phyloP scores from a whole-genome alignment of 2,888 invertebrate species.

The Gasteruption jaculator region DNA sequence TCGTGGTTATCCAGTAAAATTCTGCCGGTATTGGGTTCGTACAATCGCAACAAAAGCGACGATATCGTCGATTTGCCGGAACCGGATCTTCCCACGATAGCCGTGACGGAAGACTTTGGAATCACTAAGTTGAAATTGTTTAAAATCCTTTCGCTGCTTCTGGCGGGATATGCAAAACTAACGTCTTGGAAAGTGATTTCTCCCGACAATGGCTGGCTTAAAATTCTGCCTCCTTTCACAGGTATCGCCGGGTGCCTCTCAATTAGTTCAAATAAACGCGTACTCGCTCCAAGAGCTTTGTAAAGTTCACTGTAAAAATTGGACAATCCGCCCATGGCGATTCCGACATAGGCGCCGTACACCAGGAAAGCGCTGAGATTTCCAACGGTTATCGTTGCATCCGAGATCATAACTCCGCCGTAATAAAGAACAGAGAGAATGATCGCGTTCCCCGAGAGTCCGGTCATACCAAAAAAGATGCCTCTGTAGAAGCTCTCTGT shows the following conservation, averaged over 20 bases:
- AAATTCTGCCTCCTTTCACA: conserved; percentile 54
- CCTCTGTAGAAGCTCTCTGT: conserved; percentile 85
- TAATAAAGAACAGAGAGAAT: conserved; percentile 88
- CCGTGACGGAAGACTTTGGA: conserved; percentile 68
- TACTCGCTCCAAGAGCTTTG: conserved; percentile 87
- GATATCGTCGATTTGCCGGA: conserved; percentile 94
- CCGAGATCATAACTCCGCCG: conserved; percentile 84
- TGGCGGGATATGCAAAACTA: conserved; percentile 67
- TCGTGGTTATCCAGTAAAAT: conserved; percentile 75
- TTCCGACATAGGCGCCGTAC: conserved; percentile 90
- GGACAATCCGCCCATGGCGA: conserved; percentile 85
- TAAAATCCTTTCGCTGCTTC: conserved; percentile 60
- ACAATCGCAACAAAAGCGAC: conserved; percentile 75
- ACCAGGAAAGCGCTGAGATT: conserved; percentile 89
- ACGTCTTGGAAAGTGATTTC: conserved; percentile 73
- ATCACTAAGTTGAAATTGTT: conserved; percentile 65
- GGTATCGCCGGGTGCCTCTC: conserved; percentile 78
- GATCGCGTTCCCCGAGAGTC: conserved; percentile 84
- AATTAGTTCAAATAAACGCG: conserved; percentile 84
- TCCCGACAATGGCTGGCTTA: conserved; percentile 54
- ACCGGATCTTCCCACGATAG: conserved; percentile 85
- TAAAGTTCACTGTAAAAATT: conserved; percentile 92
- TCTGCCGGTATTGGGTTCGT: conserved; percentile 73
- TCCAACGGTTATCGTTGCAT: conserved; percentile 75
- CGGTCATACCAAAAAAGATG: conserved; percentile 87